phyloP scores from a whole-genome alignment of 2,888 invertebrate genomes.

The Bruchidius siliquastri region DNA sequence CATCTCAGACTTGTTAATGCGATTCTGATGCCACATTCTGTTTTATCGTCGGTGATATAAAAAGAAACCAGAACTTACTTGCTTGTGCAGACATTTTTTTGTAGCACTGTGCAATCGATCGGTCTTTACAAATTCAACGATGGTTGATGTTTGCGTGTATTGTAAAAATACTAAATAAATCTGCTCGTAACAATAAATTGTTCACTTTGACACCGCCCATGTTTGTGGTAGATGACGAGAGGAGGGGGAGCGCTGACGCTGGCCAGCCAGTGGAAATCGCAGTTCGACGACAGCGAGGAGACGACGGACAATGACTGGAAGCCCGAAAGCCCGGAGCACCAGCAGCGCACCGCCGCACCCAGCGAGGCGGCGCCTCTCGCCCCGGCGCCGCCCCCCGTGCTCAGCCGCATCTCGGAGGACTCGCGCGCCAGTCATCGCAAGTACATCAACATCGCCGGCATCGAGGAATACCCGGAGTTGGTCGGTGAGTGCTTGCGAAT shows the following conservation, averaged over 20 bases:
- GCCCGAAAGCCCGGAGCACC: slow-evolving; percentile 68
- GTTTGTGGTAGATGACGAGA: slow-evolving; percentile 63
- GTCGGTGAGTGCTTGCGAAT: slow-evolving; percentile 38
- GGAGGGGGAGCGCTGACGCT: slow-evolving; percentile 79
- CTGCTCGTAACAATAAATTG: too few species aligned
- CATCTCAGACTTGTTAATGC: too few species aligned
- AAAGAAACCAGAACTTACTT: too few species aligned
- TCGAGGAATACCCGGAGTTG: slow-evolving; percentile 70
- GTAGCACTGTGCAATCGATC: too few species aligned
- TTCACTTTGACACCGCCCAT: too few species aligned
- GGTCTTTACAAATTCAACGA: too few species aligned
- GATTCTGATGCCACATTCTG: too few species aligned
- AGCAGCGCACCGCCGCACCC: slow-evolving; percentile 41
- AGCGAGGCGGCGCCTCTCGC: slow-evolving; percentile 34
- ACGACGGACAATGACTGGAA: slow-evolving; percentile 94
- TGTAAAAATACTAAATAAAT: too few species aligned
- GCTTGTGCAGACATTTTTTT: too few species aligned
- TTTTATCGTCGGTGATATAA: too few species aligned
- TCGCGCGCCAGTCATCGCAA: slow-evolving; percentile 50
- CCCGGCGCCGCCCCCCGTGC: slow-evolving; percentile 33
- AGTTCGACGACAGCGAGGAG: slow-evolving; percentile 93
- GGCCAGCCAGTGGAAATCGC: slow-evolving; percentile 93
- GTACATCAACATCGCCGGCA: slow-evolving; percentile 74
- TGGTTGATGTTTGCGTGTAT: too few species aligned
- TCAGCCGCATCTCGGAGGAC: slow-evolving; percentile 53